Base-by-base conservation (phyloP, 2,888 invertebrate species). In the Elaeidobius kamerunicus region DNA sequence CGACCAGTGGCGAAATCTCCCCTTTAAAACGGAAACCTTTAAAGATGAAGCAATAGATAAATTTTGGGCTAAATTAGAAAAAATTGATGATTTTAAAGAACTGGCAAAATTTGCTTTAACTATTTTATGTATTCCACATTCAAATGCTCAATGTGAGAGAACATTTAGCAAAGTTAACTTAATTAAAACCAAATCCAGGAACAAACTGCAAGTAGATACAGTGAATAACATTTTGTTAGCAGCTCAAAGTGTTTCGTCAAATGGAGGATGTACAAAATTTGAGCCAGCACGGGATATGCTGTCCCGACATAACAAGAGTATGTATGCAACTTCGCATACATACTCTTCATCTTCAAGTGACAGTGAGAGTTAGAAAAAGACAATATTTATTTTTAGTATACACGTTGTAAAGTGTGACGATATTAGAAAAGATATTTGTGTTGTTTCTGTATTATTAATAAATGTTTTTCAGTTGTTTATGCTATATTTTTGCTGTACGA, bases 171-270 rank as follows among this genome's bases (percentile, higher is more conserved):
- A 52, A 41, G 35, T 52, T 18, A 40, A 40, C 34, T 34, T 52
- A 20, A 40, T 52, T 11, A 52, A 52, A 18, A 45, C 52, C n/a
- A 52, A 39, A 34, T 40, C 18, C 12, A 45, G 52, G 30, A 52
- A 52, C 17, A 45, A 35, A 32, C 20, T 52, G 11, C 14, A 30
- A 12, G 30, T 40, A 19, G 28, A 38, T 19, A 52, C 52, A 17
- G 34, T 35, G 14, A 14, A 42, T 27, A 27, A 5, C 3, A 15
- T 34, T 4, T 19, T 42, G 34, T 36, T 23, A 27, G 32, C 49
- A 3, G 34, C 20, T 30, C 27, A 43, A 36, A n/a, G n/a, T 34
- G 14, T 34, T 34, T 23, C 23, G 4, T 23, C 23, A 23, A 9
- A 4, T 23, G 23, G 23, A 23, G 9, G 23, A 9, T 23, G 23